Percentiles rank a stretch among this genome's conserved stretches.
phyloP scores from a whole-genome alignment of 2,888 invertebrate species.

The Ormyrus rosae region DNA sequence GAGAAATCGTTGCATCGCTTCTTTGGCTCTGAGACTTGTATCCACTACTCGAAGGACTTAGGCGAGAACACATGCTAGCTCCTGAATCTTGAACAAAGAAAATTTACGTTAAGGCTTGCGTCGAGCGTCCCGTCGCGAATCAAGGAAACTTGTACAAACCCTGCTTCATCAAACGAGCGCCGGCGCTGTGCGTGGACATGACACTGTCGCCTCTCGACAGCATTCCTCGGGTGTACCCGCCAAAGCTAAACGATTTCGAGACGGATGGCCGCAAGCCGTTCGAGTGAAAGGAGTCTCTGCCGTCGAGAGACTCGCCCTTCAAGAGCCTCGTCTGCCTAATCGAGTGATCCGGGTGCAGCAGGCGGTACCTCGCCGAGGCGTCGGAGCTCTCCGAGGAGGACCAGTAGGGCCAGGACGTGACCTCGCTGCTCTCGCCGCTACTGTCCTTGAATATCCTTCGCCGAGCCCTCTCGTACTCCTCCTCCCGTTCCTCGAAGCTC shows the following conservation, averaged over 20 bases:
- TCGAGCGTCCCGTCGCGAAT: no score
- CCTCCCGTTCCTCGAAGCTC: constrained; percentile 94
- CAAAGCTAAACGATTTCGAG: constrained; percentile 92
- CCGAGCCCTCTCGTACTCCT: constrained; percentile 90
- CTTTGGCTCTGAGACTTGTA: constrained; percentile 86
- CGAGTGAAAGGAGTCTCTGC: constrained; percentile 75
- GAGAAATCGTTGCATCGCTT: constrained; percentile 74
- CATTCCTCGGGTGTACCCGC: constrained; percentile 83
- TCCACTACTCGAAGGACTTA: constrained; percentile 86
- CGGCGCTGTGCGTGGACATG: constrained; percentile 81
- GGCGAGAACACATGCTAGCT: constrained; percentile 81
- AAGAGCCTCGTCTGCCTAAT: constrained; percentile 73
- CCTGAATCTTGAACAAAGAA: constrained; percentile 77
- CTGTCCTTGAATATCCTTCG: constrained; percentile 88
- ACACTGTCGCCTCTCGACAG: constrained; percentile 81
- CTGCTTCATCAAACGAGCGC: constrained; percentile 85
- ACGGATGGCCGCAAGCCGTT: constrained; percentile 78
- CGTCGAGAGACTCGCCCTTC: constrained; percentile 78
- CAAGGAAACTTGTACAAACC: constrained; percentile 75
- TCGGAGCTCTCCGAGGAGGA: constrained; percentile 73
- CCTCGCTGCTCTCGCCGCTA: constrained; percentile 70
- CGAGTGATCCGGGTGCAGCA: constrained; percentile 70
- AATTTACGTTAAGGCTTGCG: no score
- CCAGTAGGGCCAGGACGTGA: constrained; percentile 73
- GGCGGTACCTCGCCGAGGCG: constrained; percentile 68